Conservation (phyloP, 2,113 vertebrate species). For the Beaufortia kweichowensis region DNA sequence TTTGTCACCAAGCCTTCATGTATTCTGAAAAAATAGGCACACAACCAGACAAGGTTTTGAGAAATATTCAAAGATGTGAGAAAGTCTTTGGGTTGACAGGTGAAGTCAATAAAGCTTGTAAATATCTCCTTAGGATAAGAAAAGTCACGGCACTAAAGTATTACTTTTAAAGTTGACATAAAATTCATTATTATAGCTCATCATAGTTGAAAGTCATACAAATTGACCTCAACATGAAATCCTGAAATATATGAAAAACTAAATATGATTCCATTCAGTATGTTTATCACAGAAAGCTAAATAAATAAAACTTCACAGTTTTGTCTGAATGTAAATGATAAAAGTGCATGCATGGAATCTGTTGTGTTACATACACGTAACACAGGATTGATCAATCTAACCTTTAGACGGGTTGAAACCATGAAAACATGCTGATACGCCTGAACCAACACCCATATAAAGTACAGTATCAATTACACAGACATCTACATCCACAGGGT, state of each 20-base stretch:
- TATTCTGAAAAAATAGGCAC: slow-evolving; percentile 77
- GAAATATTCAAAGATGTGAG: background rate
- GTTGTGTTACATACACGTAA: slow-evolving; percentile 9
- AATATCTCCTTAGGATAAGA: too few species aligned
- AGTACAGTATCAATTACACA: background rate
- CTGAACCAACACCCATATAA: background rate
- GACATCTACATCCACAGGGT: background rate
- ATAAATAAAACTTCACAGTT: background rate
- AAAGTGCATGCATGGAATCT: slow-evolving; percentile 2
- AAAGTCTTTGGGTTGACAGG: background rate
- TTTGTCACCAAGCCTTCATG: slow-evolving; percentile 67
- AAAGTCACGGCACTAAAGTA: background rate
- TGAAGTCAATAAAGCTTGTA: background rate
- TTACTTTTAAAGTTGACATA: too few species aligned
- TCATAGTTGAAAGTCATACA: too few species aligned
- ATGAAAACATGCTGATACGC: background rate
- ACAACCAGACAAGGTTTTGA: slow-evolving; percentile 44
- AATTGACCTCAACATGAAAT: too few species aligned
- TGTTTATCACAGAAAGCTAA: too few species aligned
- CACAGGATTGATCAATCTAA: slow-evolving; percentile 2
- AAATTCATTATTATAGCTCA: too few species aligned
- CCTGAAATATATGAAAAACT: too few species aligned
- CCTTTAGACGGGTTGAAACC: slow-evolving; percentile 14
- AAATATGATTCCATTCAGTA: too few species aligned
- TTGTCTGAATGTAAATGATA: background rate